phyloP scores from a whole-genome alignment of 2,113 vertebrate genomes.

The Ceratotherium simum region DNA sequence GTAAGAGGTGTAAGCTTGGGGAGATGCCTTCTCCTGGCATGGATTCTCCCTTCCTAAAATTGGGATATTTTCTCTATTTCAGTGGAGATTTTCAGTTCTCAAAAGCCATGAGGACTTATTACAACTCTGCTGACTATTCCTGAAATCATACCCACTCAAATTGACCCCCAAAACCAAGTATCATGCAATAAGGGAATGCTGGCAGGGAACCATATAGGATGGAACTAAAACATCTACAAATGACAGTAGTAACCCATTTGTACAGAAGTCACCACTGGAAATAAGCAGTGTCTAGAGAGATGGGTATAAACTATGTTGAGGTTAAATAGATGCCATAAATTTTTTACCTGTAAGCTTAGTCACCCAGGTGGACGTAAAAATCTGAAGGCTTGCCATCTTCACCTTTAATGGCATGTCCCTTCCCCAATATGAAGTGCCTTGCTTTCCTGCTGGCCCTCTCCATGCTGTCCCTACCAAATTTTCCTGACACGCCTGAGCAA shows the following conservation, averaged over 20 bases:
- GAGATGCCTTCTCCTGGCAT: background rate
- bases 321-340: background rate
- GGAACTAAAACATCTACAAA: background rate
- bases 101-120: background rate
- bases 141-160: background rate
- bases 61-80: background rate
- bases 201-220: background rate
- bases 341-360: background rate
- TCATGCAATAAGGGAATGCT: background rate
- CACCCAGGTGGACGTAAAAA: background rate
- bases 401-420: background rate
- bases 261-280: background rate
- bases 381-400: background rate
- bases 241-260: background rate
- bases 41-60: slow-evolving; percentile 37
- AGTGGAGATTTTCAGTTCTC: background rate
- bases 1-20: background rate
- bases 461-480: background rate
- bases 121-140: background rate
- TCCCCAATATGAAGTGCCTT: no score
- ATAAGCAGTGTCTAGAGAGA: background rate
- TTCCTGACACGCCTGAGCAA: background rate
- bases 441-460: background rate
- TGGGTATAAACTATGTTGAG: background rate
- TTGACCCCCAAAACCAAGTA: background rate